Base-by-base conservation (phyloP, 2,113 vertebrate genomes). In the Nerophis ophidion region DNA sequence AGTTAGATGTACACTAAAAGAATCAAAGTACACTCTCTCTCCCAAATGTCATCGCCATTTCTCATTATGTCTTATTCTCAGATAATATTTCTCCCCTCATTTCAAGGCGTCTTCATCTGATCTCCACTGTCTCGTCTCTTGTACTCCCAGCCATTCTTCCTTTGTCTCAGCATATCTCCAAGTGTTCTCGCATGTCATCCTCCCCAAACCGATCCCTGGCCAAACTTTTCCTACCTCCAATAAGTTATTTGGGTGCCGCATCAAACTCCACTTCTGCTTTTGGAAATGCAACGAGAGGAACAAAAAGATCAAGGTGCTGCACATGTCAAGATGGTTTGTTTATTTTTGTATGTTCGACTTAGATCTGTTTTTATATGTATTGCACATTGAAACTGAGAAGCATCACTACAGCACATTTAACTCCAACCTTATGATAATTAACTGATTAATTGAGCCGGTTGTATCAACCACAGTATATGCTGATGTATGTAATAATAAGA, bases 201-300 rank as follows among this genome's bases (percentile, higher is more conserved):
- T 54, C 59, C 33, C 67, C 17, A 12, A 44, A 48, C 48, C 62
- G 15, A 35, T 51, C 49, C 53, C 1, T 13, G 51, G 72, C 69
- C 75, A 79, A 68, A 62, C 71, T 76, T 70, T 76, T 75, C 55
- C 77, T 71, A 75, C 68, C 74, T 65, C 61, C 1, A 48, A 68
- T 58, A 61, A 73, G 71, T 60, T 71, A 65, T 75, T 76, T 72
- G 65, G 81, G 75, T 70, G 77, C 76, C 72, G 68, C 70, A 49
- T 61, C 15, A 63, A 47, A 79, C 83, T 50, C 70, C 66, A 33
- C 77, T 90, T 89, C 82, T 66, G 5, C 71, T 79, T 77, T 91
- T 91, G 89, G 89, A 90, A 79, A 65, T 19, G 47, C 53, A 66
- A 33, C 14, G 67, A 63, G 70, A 73, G 84, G 77, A 72, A 58